These are phyloP conservation scores for Myopa tessellatipennis DNA, from an alignment of 2,888 invertebrate species.

Conservation along the genomic window DNA sequence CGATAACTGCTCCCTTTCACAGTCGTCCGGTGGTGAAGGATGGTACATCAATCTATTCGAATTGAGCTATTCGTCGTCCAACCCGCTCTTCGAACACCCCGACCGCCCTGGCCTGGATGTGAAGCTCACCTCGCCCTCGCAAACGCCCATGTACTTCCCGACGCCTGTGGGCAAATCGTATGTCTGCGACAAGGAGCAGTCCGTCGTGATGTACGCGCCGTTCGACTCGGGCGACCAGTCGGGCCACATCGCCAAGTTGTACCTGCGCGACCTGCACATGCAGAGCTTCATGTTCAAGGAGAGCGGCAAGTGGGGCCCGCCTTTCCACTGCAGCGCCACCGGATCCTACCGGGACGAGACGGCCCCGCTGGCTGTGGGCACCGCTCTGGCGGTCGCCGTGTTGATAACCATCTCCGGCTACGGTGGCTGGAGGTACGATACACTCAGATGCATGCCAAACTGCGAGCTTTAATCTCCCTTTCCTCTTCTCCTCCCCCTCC, in stretches of 20 bases:
- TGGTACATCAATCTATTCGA: conserved; percentile 88
- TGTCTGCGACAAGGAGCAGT: conserved; percentile 78
- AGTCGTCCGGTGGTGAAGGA: conserved; percentile 89
- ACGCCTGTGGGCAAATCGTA: conserved; percentile 90
- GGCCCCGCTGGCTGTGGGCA: conserved; percentile 85
- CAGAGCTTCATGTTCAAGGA: conserved; percentile 92
- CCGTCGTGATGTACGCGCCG: conserved; percentile 73
- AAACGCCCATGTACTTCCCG: conserved; percentile 76
- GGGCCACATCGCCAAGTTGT: conserved; percentile 74
- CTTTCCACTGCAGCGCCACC: conserved; percentile 69
- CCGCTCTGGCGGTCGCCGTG: conserved; percentile 84
- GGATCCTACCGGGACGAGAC: conserved; percentile 80
- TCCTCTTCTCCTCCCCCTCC: not conserved
- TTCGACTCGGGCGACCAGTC: conserved; percentile 68
- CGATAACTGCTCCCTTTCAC: not conserved
- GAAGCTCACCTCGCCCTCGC: conserved; percentile 71
- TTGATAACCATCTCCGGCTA: conserved; percentile 86
- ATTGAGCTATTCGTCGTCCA: conserved; percentile 79
- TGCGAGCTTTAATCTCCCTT: not conserved
- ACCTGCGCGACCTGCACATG: conserved; percentile 78
- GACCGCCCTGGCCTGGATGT: conserved; percentile 71
- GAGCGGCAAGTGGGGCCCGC: conserved; percentile 72
- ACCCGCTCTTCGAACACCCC: conserved; percentile 72
- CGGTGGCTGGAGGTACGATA: conserved; percentile 72
- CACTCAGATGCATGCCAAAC: no score